phyloP scores from a whole-genome alignment of 1,140 invertebrate species.

The Musca vetustissima region DNA sequence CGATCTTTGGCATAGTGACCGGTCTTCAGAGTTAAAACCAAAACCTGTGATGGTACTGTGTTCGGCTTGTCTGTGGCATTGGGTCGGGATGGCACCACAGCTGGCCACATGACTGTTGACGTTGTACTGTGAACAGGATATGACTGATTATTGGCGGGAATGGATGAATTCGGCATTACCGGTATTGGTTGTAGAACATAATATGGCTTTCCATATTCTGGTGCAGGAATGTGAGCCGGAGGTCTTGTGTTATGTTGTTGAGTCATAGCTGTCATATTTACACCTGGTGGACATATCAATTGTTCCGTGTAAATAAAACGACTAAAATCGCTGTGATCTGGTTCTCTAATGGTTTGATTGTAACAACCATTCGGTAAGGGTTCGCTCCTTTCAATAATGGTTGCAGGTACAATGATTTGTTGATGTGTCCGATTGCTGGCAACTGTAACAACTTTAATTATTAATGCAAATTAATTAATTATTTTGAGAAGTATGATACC shows the following conservation, averaged over 20 bases:
- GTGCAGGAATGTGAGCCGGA: no score
- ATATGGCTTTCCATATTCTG: no score
- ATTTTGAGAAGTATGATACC: no score
- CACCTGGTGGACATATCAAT: constrained; percentile 8
- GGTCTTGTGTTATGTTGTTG: no score
- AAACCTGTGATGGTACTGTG: neutral
- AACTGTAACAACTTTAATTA: no score
- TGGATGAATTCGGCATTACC: neutral
- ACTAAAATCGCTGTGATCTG: neutral
- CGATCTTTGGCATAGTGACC: neutral
- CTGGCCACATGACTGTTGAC: neutral
- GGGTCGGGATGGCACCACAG: neutral
- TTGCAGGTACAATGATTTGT: neutral
- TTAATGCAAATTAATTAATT: no score
- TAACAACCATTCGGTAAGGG: constrained; percentile 6
- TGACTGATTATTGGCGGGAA: neutral
- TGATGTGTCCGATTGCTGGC: no score
- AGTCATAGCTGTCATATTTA: neutral
- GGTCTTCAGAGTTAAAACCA: neutral
- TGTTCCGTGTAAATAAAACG: constrained; percentile 7
- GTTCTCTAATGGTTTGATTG: neutral
- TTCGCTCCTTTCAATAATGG: neutral
- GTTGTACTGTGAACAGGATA: neutral
- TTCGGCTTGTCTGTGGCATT: neutral
- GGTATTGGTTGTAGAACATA: neutral